Base-by-base conservation (phyloP, 1,140 invertebrate species). In the Drosophila malerkotliana region DNA sequence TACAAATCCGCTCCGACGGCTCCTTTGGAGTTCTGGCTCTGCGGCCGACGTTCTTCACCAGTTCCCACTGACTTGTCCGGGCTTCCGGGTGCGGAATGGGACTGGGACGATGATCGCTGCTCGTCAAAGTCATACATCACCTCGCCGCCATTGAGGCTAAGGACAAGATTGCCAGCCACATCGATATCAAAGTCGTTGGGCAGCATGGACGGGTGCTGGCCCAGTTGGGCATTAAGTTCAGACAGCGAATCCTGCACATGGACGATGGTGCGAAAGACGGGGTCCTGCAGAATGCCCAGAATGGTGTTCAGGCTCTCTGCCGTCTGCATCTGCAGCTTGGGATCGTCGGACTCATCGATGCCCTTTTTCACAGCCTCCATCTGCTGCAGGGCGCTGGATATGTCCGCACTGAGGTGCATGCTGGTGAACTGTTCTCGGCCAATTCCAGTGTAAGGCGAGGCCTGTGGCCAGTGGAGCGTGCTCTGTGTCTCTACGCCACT, bases 181-280 rank as follows among this genome's bases (percentile, higher is more conserved):
- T 91, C 91, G 44, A 98, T 97, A 92, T 98, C 97, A 93, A 98
- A 98, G 92, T 98, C 97, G 32, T 95, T 95, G 47, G 97, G 97
- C 59, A 98, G 92, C 84, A 98, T 97, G 12, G 97, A 98, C 9
- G 97, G 97, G 93, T 98, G 97, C 81, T 97, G 95, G 41, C 94
- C 94, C 41, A 98, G 93, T 92, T 97, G 96, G 37, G 94, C 94
- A 54, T 97, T 96, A 54, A 98, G 92, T 92, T 97, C 96, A 34
- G 93, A 94, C 37, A 97, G 92, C 1, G 97, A 97, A 92, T 97
- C 97, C 93, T 97, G 97, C 72, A 99, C 95, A 47, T 96, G 97
- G n/a, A 98, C 95, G 81, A 99, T 97, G 84, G 96, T 97, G 59
- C 96, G 94, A 84, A 99, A 96, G 37, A 99, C 96, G 7, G 98